Conservation (phyloP, 2,888 invertebrate species). For the Mellilla xanthometata region DNA sequence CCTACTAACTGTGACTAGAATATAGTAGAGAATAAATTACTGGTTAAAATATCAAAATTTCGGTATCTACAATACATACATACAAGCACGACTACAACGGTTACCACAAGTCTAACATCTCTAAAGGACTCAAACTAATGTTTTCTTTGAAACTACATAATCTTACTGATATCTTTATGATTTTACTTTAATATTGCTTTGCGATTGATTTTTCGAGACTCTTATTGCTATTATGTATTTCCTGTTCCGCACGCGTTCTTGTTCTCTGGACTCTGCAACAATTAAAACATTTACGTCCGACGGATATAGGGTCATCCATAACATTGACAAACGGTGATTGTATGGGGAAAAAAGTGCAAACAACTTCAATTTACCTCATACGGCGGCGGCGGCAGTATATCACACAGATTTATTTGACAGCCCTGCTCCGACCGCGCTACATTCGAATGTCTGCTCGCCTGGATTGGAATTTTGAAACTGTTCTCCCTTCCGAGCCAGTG, state of each 20-base stretch:
- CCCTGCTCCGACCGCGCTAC: conserved; percentile 76
- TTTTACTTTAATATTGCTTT: conserved; percentile 48
- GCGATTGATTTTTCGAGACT: conserved; percentile 32
- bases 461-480: conserved; percentile 80
- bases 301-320: conserved; percentile 35
- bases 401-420: conserved; percentile 85
- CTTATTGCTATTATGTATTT: conserved; percentile 30
- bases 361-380: conserved; percentile 80
- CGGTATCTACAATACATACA: conserved; percentile 50
- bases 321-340: conserved; percentile 41
- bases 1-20: conserved; percentile 78
- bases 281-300: conserved; percentile 40
- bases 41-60: conserved; percentile 59
- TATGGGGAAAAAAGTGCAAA: conserved; percentile 48
- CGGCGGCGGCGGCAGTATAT: conserved; percentile 85
- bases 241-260: conserved; percentile 51
- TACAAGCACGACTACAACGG: conserved; percentile 53
- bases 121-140: conserved; percentile 17
- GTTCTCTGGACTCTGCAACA: conserved; percentile 70
- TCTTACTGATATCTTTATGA: conserved; percentile 35
- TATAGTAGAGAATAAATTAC: conserved; percentile 75
- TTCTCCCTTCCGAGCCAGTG: conserved; percentile 78
- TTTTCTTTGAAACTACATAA: conserved; percentile 25
- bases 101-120: conserved; percentile 32
- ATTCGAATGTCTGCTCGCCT: conserved; percentile 72